These are phyloP conservation scores for Lydus trimaculatus DNA, from an alignment of 2,888 invertebrate genomes.

Conservation along the genomic window DNA sequence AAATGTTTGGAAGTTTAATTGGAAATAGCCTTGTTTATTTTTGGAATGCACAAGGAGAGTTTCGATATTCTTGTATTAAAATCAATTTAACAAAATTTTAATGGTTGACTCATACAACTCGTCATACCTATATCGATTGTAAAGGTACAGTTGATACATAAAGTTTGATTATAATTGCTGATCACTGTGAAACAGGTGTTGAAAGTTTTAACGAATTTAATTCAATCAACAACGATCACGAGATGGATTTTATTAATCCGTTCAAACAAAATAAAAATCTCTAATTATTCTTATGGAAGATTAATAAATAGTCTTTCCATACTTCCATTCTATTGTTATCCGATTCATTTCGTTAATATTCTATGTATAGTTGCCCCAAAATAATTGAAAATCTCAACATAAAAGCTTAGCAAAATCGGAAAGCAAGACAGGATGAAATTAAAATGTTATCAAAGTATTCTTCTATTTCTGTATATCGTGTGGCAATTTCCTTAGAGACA, in stretches of 20 bases:
- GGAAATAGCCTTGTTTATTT: constrained; percentile 36
- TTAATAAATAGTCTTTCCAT: too few relatives aligned
- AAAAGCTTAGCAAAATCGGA: constrained; percentile 7
- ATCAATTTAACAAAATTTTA: constrained; percentile 19
- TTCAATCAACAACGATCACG: constrained; percentile 12
- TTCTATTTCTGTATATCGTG: not conserved
- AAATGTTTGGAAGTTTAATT: constrained; percentile 45
- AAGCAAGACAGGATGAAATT: constrained; percentile 13
- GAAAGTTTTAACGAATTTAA: constrained; percentile 19
- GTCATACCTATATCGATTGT: not conserved
- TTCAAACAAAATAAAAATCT: too few relatives aligned
- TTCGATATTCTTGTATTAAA: constrained; percentile 23
- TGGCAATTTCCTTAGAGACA: constrained; percentile 2
- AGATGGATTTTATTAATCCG: too few relatives aligned
- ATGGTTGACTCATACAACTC: constrained; percentile 7
- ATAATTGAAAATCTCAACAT: not conserved
- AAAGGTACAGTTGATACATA: not conserved
- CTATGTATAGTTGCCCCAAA: not conserved
- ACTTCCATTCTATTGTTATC: not conserved
- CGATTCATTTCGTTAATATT: not conserved
- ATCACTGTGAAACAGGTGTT: not conserved
- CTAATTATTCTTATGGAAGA: not conserved
- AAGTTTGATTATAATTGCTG: constrained; percentile 14
- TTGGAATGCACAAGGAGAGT: not conserved
- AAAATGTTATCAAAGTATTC: constrained; percentile 5